These are phyloP conservation scores for Sinodicranocentrus sp. DNA, from an alignment of 2,888 invertebrate genomes.

Conservation along the genomic window DNA sequence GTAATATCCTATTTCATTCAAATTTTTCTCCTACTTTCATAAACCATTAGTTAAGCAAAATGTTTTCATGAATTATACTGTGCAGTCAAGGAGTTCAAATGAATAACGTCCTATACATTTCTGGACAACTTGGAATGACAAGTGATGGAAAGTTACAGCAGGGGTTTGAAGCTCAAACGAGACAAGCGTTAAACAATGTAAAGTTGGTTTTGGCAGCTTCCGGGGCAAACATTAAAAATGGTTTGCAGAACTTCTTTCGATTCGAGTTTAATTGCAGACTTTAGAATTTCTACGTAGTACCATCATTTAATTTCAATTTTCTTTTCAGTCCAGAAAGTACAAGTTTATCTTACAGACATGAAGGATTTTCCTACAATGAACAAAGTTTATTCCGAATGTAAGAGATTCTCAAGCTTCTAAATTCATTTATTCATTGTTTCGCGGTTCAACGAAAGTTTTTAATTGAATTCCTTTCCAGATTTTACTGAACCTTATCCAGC, in stretches of 20 bases:
- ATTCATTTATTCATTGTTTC: no score
- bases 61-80: no score
- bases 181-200: constrained; percentile 88
- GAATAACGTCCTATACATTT: constrained; percentile 90
- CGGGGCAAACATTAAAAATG: constrained; percentile 84
- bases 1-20: constrained; percentile 16
- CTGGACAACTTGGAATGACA: constrained; percentile 91
- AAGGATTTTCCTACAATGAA: constrained; percentile 90
- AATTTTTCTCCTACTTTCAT: no score
- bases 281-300: no score
- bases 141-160: constrained; percentile 87
- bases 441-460: not conserved
- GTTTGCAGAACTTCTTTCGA: no score
- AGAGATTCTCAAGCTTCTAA: constrained; percentile 77
- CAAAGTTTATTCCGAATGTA: constrained; percentile 90
- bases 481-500: constrained; percentile 89
- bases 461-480: constrained; percentile 81
- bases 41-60: no score
- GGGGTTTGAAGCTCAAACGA: constrained; percentile 86
- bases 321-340: constrained; percentile 87
- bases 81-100: constrained; percentile 92
- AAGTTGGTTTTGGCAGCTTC: constrained; percentile 87
- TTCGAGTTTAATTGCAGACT: no score
- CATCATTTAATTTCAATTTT: constrained; percentile 5
- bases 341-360: constrained; percentile 89